Base-by-base conservation (phyloP, 1,140 invertebrate species). In the Formica exsecta region DNA sequence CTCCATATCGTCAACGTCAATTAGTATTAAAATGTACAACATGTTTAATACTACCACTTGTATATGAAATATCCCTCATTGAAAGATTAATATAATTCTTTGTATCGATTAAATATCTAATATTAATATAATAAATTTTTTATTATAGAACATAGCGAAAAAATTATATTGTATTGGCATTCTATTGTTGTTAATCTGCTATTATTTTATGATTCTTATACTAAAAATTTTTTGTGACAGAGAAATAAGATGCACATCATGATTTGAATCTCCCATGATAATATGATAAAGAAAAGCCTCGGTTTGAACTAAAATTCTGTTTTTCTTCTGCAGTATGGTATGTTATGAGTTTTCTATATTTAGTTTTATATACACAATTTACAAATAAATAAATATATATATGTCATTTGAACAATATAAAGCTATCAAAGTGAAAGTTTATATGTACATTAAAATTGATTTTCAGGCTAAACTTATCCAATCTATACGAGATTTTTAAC, bases 61-160 rank as follows among this genome's bases (percentile, higher is more conserved):
- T 48, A 3, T 51, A 16, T 51, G 9, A 77, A 64, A 44, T 54
- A 64, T 77, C 41, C 6, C n/a, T 64, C 19, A n/a, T 44, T 57
- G 44, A 57, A 68, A 68, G 13, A 54, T 68, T 80, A 80, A 54
- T 54, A 32, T 68, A 80, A 68, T 25, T 25, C 32, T 70, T 83
- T 32, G 54, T 75, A 59, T 36, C 59, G 61, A 44, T 9, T 32
- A 32, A 3, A 32, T 29, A 29, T 29, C 25, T 29, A 29, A 29
- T 29, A 29, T 29, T 29, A 29, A 29, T 83, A 22, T 44, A 83
- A 83, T 74, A 74, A 83, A 83, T 83, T 83, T 83, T 3, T 16
- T 62, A 44, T 32, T 13, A 66, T 61, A 66, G 48, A 36, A 16
- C n/a, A 61, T 61, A 11, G 74, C 11, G 13, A 16, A 13, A 25